Percentiles rank a stretch among this genome's conserved stretches.
Conservation (phyloP, 2,888 invertebrate genomes). For the Noctua comes region DNA sequence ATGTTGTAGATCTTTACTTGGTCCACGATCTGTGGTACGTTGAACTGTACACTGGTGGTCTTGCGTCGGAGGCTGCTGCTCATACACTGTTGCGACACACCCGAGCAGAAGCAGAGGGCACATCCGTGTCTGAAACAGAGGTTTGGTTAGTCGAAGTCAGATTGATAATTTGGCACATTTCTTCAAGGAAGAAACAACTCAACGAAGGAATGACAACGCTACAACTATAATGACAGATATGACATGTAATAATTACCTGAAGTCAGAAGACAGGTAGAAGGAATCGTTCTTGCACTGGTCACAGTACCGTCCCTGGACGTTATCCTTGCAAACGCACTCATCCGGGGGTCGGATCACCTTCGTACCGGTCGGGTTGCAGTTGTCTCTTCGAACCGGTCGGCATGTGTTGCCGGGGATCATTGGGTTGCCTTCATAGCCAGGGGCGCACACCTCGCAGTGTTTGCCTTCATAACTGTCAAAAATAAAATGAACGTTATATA, state of each 20-base stretch:
- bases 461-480: conserved; percentile 91
- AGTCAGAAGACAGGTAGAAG: conserved; percentile 94
- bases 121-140: conserved; percentile 93
- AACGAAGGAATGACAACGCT: not conserved
- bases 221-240: not conserved
- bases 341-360: conserved; percentile 78
- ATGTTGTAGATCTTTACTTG: conserved; percentile 82
- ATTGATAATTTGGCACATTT: not conserved
- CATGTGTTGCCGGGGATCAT: conserved; percentile 94
- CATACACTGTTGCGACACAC: conserved; percentile 94
- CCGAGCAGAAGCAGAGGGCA: conserved; percentile 98
- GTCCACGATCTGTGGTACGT: conserved; percentile 80
- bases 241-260: conserved; percentile 73
- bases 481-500: not conserved
- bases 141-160: not conserved
- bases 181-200: not conserved
- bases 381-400: conserved; percentile 79
- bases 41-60: conserved; percentile 81
- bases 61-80: conserved; percentile 94
- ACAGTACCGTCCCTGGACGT: conserved; percentile 95
- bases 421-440: conserved; percentile 96
- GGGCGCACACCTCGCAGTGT: conserved; percentile 94
- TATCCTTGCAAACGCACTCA: conserved; percentile 86
- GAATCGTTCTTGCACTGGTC: conserved; percentile 96
- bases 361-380: conserved; percentile 95